phyloP scores from a whole-genome alignment of 2,797 vertebrate genomes.

The Sus cebifrons region DNA sequence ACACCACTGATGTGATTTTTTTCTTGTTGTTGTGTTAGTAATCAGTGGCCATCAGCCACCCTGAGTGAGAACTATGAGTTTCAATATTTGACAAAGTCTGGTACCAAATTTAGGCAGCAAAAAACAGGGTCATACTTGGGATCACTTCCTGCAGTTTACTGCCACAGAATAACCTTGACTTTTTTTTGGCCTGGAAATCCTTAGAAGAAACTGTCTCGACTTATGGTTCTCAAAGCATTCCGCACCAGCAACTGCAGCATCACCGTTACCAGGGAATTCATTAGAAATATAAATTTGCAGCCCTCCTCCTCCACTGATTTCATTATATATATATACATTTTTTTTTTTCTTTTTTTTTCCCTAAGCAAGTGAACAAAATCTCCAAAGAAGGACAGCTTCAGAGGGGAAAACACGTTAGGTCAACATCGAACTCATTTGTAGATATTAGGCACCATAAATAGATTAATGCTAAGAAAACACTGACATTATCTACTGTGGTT shows the following conservation, averaged over 20 bases:
- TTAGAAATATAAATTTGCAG: neutral
- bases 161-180: constrained; percentile 3
- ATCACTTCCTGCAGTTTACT: neutral
- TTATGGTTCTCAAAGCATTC: neutral
- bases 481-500: constrained; percentile 58
- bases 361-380: neutral
- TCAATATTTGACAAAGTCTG: constrained; percentile 43
- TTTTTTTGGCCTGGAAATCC: constrained; percentile 17
- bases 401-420: neutral
- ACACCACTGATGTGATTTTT: neutral
- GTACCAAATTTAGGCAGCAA: neutral
- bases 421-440: constrained; percentile 5
- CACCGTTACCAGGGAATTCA: neutral
- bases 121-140: neutral
- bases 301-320: neutral
- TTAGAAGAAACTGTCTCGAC: constrained; percentile 38
- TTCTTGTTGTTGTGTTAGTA: neutral
- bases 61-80: neutral
- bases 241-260: neutral
- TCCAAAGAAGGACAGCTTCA: constrained; percentile 36
- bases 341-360: neutral
- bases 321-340: neutral
- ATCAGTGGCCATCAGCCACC: neutral
- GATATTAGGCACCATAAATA: constrained; percentile 33
- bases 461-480: constrained; percentile 37